These are phyloP conservation scores for Indri indri DNA, from an alignment of 2,113 vertebrate genomes.

Conservation along the genomic window DNA sequence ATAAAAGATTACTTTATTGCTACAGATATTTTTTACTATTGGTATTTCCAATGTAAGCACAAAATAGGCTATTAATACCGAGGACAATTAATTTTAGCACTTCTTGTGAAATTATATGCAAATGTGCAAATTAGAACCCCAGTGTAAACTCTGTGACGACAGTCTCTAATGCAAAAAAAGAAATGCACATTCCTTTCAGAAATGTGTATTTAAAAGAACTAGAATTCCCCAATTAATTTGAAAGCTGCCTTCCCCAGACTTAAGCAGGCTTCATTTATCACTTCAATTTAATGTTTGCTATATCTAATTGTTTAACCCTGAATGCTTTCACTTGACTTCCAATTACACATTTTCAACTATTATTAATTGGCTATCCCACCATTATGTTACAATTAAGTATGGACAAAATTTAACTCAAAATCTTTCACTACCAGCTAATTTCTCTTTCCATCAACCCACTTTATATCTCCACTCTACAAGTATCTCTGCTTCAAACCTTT, in stretches of 20 bases:
- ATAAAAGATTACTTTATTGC: slow-evolving; percentile 66
- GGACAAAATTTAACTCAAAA: neutral
- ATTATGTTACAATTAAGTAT: slow-evolving; percentile 14
- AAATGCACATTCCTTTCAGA: neutral
- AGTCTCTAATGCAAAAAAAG: neutral
- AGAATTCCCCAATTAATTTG: slow-evolving; percentile 20
- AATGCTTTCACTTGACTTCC: neutral
- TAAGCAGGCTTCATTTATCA: neutral
- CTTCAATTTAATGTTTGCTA: neutral
- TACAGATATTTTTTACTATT: slow-evolving; percentile 22
- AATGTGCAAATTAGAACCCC: neutral
- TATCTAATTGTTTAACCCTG: neutral
- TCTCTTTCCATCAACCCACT: neutral
- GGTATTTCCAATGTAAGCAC: slow-evolving; percentile 55
- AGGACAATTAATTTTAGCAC: neutral
- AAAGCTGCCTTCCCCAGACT: neutral
- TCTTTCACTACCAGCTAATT: neutral
- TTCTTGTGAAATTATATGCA: slow-evolving; percentile 26
- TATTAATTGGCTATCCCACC: neutral
- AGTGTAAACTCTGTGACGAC: neutral
- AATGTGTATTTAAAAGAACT: neutral
- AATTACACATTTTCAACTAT: slow-evolving; percentile 20
- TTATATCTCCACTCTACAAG: neutral
- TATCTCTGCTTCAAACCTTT: neutral
- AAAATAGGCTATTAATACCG: slow-evolving; percentile 7